Conservation (phyloP, 1,140 invertebrate genomes). For the Eulimnadia texana region DNA sequence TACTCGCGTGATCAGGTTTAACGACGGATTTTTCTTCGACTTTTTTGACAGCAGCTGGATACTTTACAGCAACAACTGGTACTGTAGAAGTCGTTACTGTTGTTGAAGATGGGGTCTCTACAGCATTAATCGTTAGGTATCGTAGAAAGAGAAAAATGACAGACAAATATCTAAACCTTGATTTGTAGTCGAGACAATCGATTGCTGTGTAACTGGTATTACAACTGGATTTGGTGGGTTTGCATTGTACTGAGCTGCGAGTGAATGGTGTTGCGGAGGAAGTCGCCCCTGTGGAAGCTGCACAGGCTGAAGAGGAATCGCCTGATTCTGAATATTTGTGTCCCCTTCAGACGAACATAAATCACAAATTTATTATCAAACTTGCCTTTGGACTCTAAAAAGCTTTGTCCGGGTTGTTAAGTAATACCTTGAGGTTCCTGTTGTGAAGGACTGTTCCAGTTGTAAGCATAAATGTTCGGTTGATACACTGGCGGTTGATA, state of each 20-base stretch:
- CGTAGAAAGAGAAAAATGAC: too few species aligned
- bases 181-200: too few species aligned
- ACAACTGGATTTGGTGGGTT: not conserved
- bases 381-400: too few species aligned
- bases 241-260: not conserved
- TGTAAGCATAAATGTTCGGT: not conserved
- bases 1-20: constrained; percentile 15
- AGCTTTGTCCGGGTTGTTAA: too few species aligned
- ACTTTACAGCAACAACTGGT: not conserved
- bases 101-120: too few species aligned
- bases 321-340: not conserved
- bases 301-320: not conserved
- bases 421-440: too few species aligned
- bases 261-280: not conserved
- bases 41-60: not conserved
- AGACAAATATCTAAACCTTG: too few species aligned
- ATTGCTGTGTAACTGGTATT: too few species aligned
- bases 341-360: too few species aligned
- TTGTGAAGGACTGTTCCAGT: not conserved
- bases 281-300: not conserved
- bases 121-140: too few species aligned
- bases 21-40: not conserved
- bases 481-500: not conserved
- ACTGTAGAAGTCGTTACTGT: too few species aligned
- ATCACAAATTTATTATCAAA: too few species aligned